Conservation (phyloP, 2,888 invertebrate species). For the Drosophila recens region DNA sequence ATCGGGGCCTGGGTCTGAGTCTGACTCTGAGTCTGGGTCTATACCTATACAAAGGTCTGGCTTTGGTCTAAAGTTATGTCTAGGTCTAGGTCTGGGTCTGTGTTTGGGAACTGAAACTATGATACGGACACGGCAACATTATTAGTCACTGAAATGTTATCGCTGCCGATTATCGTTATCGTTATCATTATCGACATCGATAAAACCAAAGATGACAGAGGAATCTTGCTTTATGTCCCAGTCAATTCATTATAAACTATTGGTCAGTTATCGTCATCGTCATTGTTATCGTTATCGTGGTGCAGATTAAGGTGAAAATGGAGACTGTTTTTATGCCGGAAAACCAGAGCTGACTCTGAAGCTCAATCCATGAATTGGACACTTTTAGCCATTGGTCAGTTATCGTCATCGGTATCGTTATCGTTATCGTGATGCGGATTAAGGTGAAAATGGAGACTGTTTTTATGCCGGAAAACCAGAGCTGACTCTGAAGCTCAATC, state of each 20-base stretch:
- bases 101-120: neutral
- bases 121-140: neutral
- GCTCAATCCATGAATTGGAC: too few species aligned
- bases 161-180: neutral
- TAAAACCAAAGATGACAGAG: neutral
- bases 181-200: neutral
- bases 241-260: neutral
- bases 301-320: too few species aligned
- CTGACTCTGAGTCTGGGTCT: neutral
- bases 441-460: too few species aligned
- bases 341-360: too few species aligned
- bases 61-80: neutral
- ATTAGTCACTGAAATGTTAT: neutral
- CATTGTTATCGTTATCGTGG: conserved; percentile 1
- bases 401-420: too few species aligned
- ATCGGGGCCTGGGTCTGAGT: conserved; percentile 9
- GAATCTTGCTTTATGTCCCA: too few species aligned
- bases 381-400: too few species aligned
- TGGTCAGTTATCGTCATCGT: neutral
- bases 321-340: too few species aligned
- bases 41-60: neutral
- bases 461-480: too few species aligned
- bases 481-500: too few species aligned
- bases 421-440: too few species aligned
- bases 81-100: neutral